Evolutionary conservation across 2,888 invertebrate genomes (phyloP), one percentile per base, ranked within the genome.

Genomic region (Pantelozetes paolii): DNA sequence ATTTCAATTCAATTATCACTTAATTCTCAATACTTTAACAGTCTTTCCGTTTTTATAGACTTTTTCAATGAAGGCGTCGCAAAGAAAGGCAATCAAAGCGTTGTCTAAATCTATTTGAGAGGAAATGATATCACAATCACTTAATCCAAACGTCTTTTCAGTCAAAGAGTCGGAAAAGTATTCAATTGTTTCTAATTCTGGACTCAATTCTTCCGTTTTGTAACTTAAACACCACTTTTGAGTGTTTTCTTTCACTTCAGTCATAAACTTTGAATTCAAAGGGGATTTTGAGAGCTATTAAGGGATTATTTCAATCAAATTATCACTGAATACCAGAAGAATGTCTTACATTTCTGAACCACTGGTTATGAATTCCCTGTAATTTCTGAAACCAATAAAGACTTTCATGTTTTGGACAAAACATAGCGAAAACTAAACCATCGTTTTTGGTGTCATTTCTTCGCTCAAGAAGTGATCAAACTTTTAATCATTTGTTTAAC

Each of bases 51-150:
- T 42, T 42, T 8, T 23, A 23, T 42, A 20, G 13, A 20, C 40
- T 23, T 42, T 67, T 23, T 40, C 20, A 23, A 23, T 67, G 23
- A 40, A 67, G 1, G 67, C n/a, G 23, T 67, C 67, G 67, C 40
- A 40, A 23, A 67, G 36, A 26, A 67, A 40, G 1, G 67, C n/a
- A 2, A 42, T 18, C 42, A 42, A 23, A 67, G 42, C 20, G 23
- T 67, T 67, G 32, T 67, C 67, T 42, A 67, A 67, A 67, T 67
- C 8, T 36, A 67, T 20, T 42, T 67, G 40, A 42, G 42, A 67
- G 40, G 20, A 23, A 42, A 67, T 67, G 23, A 67, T 1, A 23
- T 67, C 40, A 36, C 32, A 64, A 64, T 64, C 64, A 20, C 18
- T 64, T 30, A 64, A 8, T 2, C 23, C 26, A 8, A 42, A 42